Evolutionary conservation across 2,113 vertebrate species (phyloP).

Genomic region (Glareola pratincola): DNA sequence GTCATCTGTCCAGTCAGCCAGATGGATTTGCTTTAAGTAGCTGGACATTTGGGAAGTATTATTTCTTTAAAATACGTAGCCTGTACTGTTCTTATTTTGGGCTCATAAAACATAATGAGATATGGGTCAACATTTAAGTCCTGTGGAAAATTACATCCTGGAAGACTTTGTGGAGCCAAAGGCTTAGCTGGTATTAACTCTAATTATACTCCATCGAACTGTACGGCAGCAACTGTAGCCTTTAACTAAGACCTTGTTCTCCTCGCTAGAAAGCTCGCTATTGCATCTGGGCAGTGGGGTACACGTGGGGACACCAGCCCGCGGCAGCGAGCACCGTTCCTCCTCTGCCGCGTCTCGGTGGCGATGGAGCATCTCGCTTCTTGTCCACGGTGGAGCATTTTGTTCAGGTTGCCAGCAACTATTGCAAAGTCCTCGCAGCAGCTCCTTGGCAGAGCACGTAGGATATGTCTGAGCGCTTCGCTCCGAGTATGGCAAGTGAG

Average conservation of each 20-base stretch:
- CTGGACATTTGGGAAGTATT: constrained; percentile 17
- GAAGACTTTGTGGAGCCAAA: constrained; percentile 51
- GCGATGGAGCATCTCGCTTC: not conserved
- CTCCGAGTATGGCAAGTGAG: not conserved
- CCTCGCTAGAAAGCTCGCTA: not conserved
- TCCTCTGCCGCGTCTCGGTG: not conserved
- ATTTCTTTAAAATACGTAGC: not conserved
- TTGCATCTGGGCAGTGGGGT: not conserved
- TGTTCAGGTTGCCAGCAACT: not conserved
- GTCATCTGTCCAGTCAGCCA: not conserved
- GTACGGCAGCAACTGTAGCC: not conserved
- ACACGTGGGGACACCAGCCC: rapidly evolving
- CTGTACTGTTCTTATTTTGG: not conserved
- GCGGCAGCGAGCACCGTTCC: rapidly evolving
- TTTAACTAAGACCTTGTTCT: not conserved
- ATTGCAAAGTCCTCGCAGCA: not conserved
- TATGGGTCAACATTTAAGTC: constrained; percentile 33
- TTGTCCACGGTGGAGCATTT: not conserved
- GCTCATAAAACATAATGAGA: constrained; percentile 53
- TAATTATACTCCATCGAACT: not conserved
- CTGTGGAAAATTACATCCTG: constrained; percentile 46
- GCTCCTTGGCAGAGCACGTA: not conserved
- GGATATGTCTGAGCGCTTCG: not conserved
- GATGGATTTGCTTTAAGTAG: not conserved
- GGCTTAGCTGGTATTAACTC: constrained; percentile 43